Conservation (phyloP, 2,888 invertebrate species). For the Sialis fuliginosa region DNA sequence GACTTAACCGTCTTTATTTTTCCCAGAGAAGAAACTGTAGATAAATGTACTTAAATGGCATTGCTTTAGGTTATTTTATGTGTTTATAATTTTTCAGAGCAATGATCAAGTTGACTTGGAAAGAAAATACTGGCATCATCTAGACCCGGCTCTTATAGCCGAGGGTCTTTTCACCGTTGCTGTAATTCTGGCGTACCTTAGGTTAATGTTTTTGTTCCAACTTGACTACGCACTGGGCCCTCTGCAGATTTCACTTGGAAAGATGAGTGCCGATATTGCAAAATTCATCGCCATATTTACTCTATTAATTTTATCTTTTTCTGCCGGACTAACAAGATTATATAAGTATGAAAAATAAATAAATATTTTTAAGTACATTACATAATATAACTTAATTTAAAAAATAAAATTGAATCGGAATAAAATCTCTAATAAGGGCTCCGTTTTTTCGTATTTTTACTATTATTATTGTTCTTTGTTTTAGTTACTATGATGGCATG, state of each 20-base stretch:
- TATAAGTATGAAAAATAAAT: background rate
- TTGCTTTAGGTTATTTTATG: background rate
- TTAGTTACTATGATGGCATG: slow-evolving; percentile 41
- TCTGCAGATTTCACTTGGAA: slow-evolving; percentile 36
- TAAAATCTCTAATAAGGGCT: no score
- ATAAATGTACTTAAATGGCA: no score
- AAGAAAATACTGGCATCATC: slow-evolving; percentile 44
- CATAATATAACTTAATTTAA: background rate
- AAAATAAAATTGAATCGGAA: background rate
- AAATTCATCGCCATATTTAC: slow-evolving; percentile 42
- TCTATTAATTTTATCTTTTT: slow-evolving; percentile 39
- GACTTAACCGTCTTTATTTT: no score
- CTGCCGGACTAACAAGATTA: slow-evolving; percentile 21
- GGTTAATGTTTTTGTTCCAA: slow-evolving; percentile 42
- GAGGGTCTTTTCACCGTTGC: slow-evolving; percentile 49
- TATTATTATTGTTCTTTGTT: background rate
- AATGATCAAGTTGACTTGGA: slow-evolving; percentile 31
- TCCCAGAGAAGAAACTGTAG: no score
- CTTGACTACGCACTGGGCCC: slow-evolving; percentile 46
- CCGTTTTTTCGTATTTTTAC: no score
- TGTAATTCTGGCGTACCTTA: slow-evolving; percentile 45
- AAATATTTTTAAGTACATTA: background rate
- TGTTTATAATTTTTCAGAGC: slow-evolving; percentile 4
- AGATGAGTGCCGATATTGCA: slow-evolving; percentile 47
- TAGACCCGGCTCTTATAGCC: slow-evolving; percentile 43